Base-by-base conservation (phyloP, 2,113 vertebrate genomes). In the Asarcornis scutulata region DNA sequence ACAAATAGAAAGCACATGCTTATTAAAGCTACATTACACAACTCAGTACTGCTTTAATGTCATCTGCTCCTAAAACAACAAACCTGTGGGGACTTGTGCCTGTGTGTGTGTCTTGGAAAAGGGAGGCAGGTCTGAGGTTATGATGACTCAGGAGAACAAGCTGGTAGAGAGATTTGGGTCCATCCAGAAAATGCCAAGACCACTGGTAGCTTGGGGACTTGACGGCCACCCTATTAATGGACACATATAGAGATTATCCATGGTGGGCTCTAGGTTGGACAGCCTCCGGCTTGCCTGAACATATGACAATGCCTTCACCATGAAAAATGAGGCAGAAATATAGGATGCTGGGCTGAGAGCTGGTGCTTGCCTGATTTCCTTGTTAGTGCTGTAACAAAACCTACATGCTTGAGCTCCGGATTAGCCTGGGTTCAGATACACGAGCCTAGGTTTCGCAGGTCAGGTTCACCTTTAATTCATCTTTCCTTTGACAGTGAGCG, bases 1-100 rank as follows among this genome's bases (percentile, higher is more conserved):
- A 94, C 71, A 87, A 93, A 96, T 81, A 85, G 94, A 97, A 97
- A 96, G 89, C 91, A 96, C 83, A 85, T 94, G 93, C 83, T 96
- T 94, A n/a, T 67, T 89, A 87, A 91, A 88, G 63, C 91, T 74
- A 64, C n/a, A n/a, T 95, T 93, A 82, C 86, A 81, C 89, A 95
- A 78, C 56, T 40, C 55, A 2, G 2, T 42, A 20, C 42, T 3
- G 29, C 83, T 95, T 91, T 16, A 60, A 56, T 91, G 91, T 82
- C 94, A 81, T 78, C 85, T 91, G 42, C 40, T 89, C 83, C 90
- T 93, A 34, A 72, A 96, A 36, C 84, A 96, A 76, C 89, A 95
- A 68, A 96, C 92, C 79, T 81, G 91, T 21, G 73, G 58, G 76
- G 86, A 89, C 88, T 67, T 73, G 94, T 34, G 86, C 58, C 75